Percentiles rank a stretch among this genome's conserved stretches.
phyloP scores from a whole-genome alignment of 2,797 vertebrate species.

The Columba guinea region DNA sequence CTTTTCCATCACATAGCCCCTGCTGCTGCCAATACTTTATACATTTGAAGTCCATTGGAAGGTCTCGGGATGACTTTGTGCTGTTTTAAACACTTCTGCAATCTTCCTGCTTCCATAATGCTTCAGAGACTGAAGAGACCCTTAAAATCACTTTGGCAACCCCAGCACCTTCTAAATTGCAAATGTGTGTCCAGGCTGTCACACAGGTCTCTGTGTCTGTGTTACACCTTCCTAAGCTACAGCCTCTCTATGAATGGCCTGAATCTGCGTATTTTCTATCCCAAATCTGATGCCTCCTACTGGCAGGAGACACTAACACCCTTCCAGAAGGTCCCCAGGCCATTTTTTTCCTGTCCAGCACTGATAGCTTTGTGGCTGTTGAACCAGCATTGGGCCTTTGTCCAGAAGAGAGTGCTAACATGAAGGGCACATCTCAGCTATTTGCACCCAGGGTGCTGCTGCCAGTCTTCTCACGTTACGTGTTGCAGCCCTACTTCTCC shows the following conservation, averaged over 20 bases:
- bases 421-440: not conserved
- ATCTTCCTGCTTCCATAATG: not conserved
- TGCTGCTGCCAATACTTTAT: not conserved
- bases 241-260: not conserved
- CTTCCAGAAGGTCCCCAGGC: not conserved
- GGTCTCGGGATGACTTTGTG: not conserved
- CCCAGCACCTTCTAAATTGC: not conserved
- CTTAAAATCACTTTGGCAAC: not conserved
- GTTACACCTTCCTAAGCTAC: not conserved
- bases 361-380: not conserved
- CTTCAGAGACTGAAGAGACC: not conserved
- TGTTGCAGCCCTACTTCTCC: not conserved
- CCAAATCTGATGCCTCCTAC: not conserved
- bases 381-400: not conserved
- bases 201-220: not conserved
- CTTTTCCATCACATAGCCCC: not conserved
- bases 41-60: not conserved
- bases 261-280: not conserved
- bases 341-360: not conserved
- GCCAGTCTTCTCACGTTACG: not conserved
- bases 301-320: not conserved
- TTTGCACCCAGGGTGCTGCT: not conserved
- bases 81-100: conserved; percentile 8
- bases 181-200: not conserved
- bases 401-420: not conserved